These are phyloP conservation scores for Drosophila kanekoi DNA, from an alignment of 2,888 invertebrate species.

Conservation along the genomic window DNA sequence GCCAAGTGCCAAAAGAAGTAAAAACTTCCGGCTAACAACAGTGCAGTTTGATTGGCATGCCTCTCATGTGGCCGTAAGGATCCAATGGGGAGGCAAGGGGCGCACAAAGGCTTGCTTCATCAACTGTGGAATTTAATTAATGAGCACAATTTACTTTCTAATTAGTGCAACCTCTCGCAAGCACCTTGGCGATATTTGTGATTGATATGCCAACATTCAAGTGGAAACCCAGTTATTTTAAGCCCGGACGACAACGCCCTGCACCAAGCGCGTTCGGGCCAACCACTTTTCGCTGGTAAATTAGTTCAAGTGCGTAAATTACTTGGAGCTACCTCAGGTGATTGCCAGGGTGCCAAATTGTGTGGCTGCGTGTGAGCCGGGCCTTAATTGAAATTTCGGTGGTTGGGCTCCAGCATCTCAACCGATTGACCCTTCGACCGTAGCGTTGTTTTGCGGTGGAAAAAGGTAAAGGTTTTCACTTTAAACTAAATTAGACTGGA, in stretches of 20 bases:
- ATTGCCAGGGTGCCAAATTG: slow-evolving; percentile 38
- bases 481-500: background rate
- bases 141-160: slow-evolving; percentile 75
- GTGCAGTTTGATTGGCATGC: slow-evolving; percentile 55
- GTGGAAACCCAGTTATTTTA: slow-evolving; percentile 49
- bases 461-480: slow-evolving; percentile 22
- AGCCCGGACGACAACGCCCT: slow-evolving; percentile 14
- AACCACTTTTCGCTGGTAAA: slow-evolving; percentile 62
- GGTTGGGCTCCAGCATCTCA: slow-evolving; percentile 9
- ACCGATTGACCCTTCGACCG: background rate
- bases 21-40: slow-evolving; percentile 48
- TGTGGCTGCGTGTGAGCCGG: slow-evolving; percentile 35
- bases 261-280: slow-evolving; percentile 6
- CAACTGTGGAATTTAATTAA: slow-evolving; percentile 66
- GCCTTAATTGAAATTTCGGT: slow-evolving; percentile 68
- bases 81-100: background rate
- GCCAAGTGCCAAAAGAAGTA: slow-evolving; percentile 50
- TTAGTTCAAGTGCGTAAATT: slow-evolving; percentile 80
- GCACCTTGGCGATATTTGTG: slow-evolving; percentile 70
- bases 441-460: slow-evolving; percentile 45
- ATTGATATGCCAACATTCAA: slow-evolving; percentile 71
- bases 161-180: slow-evolving; percentile 57
- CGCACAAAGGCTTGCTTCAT: slow-evolving; percentile 24
- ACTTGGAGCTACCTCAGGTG: slow-evolving; percentile 74
- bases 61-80: slow-evolving; percentile 1